Base-by-base conservation (phyloP, 2,113 vertebrate species). In the Upupa epops region DNA sequence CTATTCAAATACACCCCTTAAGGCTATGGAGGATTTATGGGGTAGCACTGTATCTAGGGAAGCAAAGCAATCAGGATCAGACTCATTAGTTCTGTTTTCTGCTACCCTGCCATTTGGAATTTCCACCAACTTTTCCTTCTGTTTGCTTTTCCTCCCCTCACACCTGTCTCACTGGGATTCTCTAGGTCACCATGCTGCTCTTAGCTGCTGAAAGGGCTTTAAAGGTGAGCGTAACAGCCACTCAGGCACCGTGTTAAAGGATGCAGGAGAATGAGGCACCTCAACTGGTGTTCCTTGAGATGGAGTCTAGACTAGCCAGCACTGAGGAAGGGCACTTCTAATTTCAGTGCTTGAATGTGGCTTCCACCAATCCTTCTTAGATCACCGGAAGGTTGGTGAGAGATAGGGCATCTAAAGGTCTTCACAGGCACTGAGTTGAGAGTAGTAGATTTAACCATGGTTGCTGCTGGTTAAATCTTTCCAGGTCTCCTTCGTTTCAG, bases 191-290 rank as follows among this genome's bases (percentile, higher is more conserved):
- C 12, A 4, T n/a, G 7, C 28, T 77, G 29, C 34, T 11, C 13
- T 52, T 73, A 34, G 51, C 14, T 64, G 29, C 34, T 34, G 58
- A 68, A 8, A 22, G n/a, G 19, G 3, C 88, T 81, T 70, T 55
- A 63, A 46, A 81, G 25, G 31, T 36, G 66, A 31, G 2, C 13
- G 25, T 71, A 17, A 66, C 83, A 51, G 29, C 56, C 10, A 12
- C 28, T 66, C 0, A 0, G 11, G 28, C 40, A 37, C 42, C 9
- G 15, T 66, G 6, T 31, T 49, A 51, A 28, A 51, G n/a, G 29
- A 37, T 36, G 28, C 48, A 51, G 54, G 34, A 75, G 26, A 49
- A 48, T 15, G 25, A 60, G 29, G 11, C 48, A 52, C 52, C 58
- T 60, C 58, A 55, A 0, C 9, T 82, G 26, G 56, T 56, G 24